phyloP scores from a whole-genome alignment of 2,113 vertebrate species.

The Platysteira castanea region DNA sequence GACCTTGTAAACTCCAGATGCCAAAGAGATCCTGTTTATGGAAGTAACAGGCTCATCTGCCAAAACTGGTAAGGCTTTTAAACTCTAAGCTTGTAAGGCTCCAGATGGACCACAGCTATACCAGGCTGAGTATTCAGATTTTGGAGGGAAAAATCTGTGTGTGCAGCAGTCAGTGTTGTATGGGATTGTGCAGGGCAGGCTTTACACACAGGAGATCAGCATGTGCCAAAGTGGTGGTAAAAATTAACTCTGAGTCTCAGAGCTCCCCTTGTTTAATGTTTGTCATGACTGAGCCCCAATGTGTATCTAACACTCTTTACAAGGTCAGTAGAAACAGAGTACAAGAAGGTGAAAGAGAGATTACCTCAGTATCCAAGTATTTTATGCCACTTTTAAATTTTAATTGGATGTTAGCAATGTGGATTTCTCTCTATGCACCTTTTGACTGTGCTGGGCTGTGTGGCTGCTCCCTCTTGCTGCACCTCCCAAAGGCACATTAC shows the following conservation, averaged over 20 bases:
- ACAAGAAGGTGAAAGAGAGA: neutral
- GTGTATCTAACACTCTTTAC: neutral
- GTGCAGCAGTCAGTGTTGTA: neutral
- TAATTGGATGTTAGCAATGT: neutral
- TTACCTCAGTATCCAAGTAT: neutral
- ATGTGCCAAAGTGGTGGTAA: neutral
- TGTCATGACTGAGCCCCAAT: neutral
- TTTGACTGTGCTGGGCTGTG: neutral
- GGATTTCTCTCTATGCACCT: neutral
- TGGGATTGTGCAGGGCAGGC: neutral
- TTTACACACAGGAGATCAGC: neutral
- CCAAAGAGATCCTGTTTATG: neutral
- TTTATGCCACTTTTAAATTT: neutral
- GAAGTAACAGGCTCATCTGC: neutral
- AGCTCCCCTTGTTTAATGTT: neutral
- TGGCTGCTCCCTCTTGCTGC: neutral
- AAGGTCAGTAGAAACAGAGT: neutral
- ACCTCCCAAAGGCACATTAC: neutral
- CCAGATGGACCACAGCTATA: neutral
- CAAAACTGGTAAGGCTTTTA: neutral
- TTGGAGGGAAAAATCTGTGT: neutral
- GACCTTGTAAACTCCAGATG: neutral
- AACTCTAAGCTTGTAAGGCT: neutral
- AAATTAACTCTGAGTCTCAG: neutral
- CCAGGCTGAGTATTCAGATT: neutral